phyloP scores from a whole-genome alignment of 2,888 invertebrate species.

The Hetaerina titia region DNA sequence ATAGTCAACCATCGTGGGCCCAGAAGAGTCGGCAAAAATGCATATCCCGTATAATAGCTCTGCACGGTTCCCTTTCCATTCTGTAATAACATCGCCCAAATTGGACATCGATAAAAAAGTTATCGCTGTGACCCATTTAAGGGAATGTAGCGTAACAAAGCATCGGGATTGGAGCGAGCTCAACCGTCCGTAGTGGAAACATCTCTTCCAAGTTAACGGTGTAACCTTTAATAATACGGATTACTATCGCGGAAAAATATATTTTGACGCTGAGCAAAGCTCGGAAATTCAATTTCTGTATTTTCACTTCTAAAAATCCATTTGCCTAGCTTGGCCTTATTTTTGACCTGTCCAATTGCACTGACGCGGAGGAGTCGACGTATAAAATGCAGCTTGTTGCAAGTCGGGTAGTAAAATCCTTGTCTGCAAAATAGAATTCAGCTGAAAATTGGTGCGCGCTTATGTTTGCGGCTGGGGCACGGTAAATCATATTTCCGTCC shows the following conservation, averaged over 20 bases:
- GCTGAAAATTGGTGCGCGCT: background rate
- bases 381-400: background rate
- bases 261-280: background rate
- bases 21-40: background rate
- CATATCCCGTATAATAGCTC: background rate
- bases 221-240: background rate
- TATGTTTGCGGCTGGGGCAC: background rate
- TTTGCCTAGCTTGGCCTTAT: background rate
- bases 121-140: background rate
- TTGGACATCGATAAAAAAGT: slow-evolving; percentile 23
- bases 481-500: background rate
- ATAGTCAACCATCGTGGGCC: background rate
- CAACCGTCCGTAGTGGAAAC: background rate
- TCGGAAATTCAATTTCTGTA: background rate
- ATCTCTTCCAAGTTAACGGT: background rate
- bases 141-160: slow-evolving; percentile 22
- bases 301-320: background rate
- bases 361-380: background rate
- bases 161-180: background rate
- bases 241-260: background rate
- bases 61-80: background rate
- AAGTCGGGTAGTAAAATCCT: background rate
- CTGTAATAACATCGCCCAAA: slow-evolving; percentile 15
- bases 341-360: background rate
- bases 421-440: background rate